Conservation (phyloP, 2,888 invertebrate species). For the Trichopria drosophilae region DNA sequence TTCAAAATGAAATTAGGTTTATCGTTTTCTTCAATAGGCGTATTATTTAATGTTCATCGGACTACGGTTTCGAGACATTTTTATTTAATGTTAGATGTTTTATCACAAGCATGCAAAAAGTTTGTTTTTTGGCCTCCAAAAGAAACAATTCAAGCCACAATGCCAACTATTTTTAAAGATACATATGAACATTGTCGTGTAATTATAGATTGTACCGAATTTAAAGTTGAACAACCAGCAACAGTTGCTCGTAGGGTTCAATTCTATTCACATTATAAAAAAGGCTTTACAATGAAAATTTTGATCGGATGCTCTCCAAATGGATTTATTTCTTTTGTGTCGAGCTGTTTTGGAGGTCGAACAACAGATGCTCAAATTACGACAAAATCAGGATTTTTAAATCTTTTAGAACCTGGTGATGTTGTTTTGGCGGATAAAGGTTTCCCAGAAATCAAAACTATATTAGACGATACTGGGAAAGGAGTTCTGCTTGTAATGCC, state of each 20-base stretch:
- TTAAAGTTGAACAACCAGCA: conserved; percentile 20
- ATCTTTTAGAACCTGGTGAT: conserved; percentile 30
- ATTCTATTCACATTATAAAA: conserved; percentile 28
- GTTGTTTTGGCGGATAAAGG: conserved; percentile 34
- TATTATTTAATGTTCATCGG: conserved; percentile 31
- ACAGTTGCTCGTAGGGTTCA: conserved; percentile 14
- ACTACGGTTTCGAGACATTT: conserved; percentile 34
- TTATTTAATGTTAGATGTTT: conserved; percentile 12
- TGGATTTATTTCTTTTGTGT: conserved; percentile 33
- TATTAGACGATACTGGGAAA: conserved; percentile 20
- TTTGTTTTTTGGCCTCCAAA: conserved; percentile 21
- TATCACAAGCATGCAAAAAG: conserved; percentile 7
- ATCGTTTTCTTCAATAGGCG: conserved; percentile 34
- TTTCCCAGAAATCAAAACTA: conserved; percentile 28
- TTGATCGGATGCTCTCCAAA: conserved; percentile 33
- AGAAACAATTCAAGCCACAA: conserved; percentile 10
- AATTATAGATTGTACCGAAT: conserved; percentile 32
- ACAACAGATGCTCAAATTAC: conserved; percentile 34
- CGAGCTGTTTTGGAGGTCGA: conserved; percentile 31
- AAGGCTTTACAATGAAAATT: conserved; percentile 31
- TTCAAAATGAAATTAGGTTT: conserved; percentile 37
- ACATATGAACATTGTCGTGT: conserved; percentile 24
- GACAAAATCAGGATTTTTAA: conserved; percentile 30
- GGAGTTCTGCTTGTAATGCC: conserved; percentile 22
- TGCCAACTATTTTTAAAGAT: conserved; percentile 15